A percentile compares a stretch with the other conserved stretches of the same genome.
phyloP scores from a whole-genome alignment of 1,140 invertebrate species.

The Drosophila grimshawi region DNA sequence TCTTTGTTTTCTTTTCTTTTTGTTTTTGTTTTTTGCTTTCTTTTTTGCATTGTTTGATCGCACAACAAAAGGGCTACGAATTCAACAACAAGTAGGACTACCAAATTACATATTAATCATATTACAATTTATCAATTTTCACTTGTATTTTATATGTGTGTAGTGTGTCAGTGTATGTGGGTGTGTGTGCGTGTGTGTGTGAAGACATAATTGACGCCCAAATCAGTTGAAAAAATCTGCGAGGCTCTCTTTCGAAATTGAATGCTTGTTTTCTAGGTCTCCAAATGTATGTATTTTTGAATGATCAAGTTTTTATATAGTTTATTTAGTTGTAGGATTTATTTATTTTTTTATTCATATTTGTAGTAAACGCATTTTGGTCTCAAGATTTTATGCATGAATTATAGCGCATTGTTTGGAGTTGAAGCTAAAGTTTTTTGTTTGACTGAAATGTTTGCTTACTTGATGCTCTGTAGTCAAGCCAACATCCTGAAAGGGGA shows the following conservation, averaged over 20 bases:
- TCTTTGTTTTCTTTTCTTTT: slow-evolving; percentile 20
- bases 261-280: neutral
- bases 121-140: slow-evolving; percentile 15
- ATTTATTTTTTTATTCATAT: slow-evolving; percentile 21
- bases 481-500: slow-evolving; percentile 27
- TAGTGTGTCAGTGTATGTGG: slow-evolving; percentile 1
- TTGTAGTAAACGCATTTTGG: slow-evolving; percentile 76
- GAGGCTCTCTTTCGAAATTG: neutral
- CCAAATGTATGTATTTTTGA: slow-evolving; percentile 16
- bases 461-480: slow-evolving; percentile 58
- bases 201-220: slow-evolving; percentile 45
- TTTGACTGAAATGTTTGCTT: slow-evolving; percentile 35
- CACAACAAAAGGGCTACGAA: slow-evolving; percentile 62
- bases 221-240: slow-evolving; percentile 14
- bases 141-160: slow-evolving; percentile 16
- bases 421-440: slow-evolving; percentile 41
- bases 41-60: slow-evolving; percentile 15
- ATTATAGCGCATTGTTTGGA: slow-evolving; percentile 44
- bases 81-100: slow-evolving; percentile 58
- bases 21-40: slow-evolving; percentile 1
- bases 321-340: slow-evolving; percentile 15
- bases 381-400: slow-evolving; percentile 69
- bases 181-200: slow-evolving; percentile 13
- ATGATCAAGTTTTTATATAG: slow-evolving; percentile 18
- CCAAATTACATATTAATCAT: slow-evolving; percentile 21